phyloP scores from a whole-genome alignment of 2,113 vertebrate genomes.

The Myodes glareolus region DNA sequence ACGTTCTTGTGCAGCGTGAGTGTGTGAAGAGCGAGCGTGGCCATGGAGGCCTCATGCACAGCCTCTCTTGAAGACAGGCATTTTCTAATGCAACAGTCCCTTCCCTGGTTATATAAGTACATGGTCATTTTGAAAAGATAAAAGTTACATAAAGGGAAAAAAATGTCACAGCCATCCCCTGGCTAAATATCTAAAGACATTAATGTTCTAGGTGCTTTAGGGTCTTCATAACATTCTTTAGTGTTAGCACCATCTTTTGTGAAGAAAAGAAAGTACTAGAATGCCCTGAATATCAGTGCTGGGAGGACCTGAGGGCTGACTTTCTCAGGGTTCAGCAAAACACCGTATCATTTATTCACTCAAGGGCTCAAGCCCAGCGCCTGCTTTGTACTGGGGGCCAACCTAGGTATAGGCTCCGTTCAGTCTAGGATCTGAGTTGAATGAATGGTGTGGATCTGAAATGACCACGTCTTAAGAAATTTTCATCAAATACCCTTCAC shows the following conservation, averaged over 20 bases:
- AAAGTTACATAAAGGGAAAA: not conserved
- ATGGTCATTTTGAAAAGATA: constrained; percentile 11
- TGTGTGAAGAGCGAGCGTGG: not conserved
- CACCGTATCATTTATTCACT: not conserved
- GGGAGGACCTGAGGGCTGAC: not conserved
- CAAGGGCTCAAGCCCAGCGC: not conserved
- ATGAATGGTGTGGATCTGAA: too few relatives aligned
- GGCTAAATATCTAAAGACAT: not conserved
- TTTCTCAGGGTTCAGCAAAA: not conserved
- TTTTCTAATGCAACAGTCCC: not conserved
- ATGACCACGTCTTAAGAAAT: not conserved
- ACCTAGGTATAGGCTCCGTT: not conserved
- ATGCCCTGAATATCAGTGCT: not conserved
- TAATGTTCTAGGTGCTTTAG: not conserved
- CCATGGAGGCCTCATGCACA: not conserved
- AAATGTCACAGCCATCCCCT: not conserved
- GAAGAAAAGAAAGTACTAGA: not conserved
- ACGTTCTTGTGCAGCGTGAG: not conserved
- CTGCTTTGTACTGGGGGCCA: not conserved
- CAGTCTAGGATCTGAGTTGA: not conserved
- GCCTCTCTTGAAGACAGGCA: not conserved
- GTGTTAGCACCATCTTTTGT: not conserved
- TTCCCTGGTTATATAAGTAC: not conserved
- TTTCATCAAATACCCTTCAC: not conserved
- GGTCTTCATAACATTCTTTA: not conserved